Evolutionary conservation across 2,888 invertebrate genomes (phyloP).

Genomic region (Acanthacorydalis orientalis): DNA sequence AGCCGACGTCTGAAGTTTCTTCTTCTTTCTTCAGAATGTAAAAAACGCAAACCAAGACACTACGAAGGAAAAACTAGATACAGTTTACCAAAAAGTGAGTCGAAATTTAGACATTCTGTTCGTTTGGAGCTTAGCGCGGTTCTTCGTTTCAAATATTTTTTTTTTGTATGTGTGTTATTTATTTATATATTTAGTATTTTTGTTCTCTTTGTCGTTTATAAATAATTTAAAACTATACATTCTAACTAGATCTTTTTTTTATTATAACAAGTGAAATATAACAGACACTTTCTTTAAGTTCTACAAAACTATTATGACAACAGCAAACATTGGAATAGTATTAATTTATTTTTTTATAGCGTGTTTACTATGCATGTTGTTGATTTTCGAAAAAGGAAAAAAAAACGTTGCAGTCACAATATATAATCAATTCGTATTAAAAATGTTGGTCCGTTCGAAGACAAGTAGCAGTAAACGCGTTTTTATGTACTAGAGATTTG

Average conservation of each 20-base stretch:
- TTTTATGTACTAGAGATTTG: too few relatives aligned
- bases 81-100: background rate
- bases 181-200: background rate
- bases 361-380: too few relatives aligned
- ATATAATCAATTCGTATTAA: too few relatives aligned
- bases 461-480: too few relatives aligned
- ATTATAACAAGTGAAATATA: conserved; percentile 7
- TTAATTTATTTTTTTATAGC: background rate
- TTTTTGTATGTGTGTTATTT: background rate
- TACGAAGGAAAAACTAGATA: background rate
- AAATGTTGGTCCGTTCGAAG: too few relatives aligned
- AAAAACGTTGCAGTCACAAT: too few relatives aligned
- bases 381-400: too few relatives aligned
- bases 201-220: too few relatives aligned
- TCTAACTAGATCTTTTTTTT: conserved; percentile 5
- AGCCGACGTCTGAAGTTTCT: background rate
- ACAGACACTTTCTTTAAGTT: conserved; percentile 5
- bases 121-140: background rate
- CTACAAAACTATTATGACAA: conserved; percentile 26
- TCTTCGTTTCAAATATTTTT: background rate
- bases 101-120: background rate
- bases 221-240: conserved; percentile 1
- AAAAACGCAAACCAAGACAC: background rate
- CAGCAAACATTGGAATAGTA: conserved; percentile 9
- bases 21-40: conserved; percentile 2